Evolutionary conservation across 2,888 invertebrate genomes (phyloP), one percentile per base, ranked within the genome.

Genomic region (Criorhina ranunculi): DNA sequence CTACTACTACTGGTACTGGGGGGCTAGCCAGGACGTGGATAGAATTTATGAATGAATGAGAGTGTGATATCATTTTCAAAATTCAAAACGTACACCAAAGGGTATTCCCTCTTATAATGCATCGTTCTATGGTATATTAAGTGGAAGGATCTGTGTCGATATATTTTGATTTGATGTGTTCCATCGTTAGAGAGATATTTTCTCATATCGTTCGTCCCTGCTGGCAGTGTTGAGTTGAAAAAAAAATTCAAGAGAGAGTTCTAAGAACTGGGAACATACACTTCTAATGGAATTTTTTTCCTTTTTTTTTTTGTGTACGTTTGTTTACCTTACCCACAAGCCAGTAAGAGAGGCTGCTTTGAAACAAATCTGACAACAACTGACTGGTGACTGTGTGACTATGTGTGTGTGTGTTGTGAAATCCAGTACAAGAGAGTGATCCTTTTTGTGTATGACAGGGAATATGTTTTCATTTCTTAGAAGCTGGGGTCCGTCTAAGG

Each of bases 51-150:
- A 62, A 62, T 62, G 44, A 0, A 24, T 51, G 24, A 0, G 33
- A 24, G 29, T 60, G 29, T 31, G 60, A 44, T 60, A 24, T 51
- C 66, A 51, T 66, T 37, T 35, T 46, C 6, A 66, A 66, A 66
- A 42, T 49, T 66, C 64, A 66, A 51, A 66, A 51, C 49, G 64
- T 31, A 31, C 37, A 31, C 37, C 37, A 37, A 66, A 66, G 17
- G 37, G 62, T 44, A 42, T 64, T 49, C 49, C 19, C 49, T 64
- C 12, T n/a, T 19, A 64, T 64, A 64, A 64, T 46, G 46, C 49
- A 59, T 24, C 12, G 40, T 12, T 24, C 59, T 40, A 37, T 40
- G 37, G 42, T 42, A 42, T 31, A 60, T 42, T 42, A 44, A 44
- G 60, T 42, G 42, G 29, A 31, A 29, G 17, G 42, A 29, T 60